Percentiles rank a stretch among this genome's conserved stretches.
phyloP scores from a whole-genome alignment of 1,140 invertebrate genomes.

The Drosophila bipectinata region DNA sequence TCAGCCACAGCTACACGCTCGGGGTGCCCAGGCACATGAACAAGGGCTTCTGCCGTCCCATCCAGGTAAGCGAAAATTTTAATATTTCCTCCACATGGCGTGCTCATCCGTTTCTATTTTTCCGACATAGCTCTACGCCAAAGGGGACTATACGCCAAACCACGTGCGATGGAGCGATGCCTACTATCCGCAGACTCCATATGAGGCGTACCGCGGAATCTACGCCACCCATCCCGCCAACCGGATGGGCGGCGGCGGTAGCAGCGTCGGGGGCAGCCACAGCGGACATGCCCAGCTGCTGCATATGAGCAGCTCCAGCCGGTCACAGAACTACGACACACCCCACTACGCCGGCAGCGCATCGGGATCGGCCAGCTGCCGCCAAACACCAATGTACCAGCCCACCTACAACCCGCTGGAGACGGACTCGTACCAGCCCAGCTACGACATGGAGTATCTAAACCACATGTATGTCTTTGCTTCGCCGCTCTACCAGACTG shows the following conservation, averaged over 20 bases:
- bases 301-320: slow-evolving; percentile 69
- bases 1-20: slow-evolving; percentile 93
- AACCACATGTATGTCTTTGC: slow-evolving; percentile 83
- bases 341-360: slow-evolving; percentile 79
- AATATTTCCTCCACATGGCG: too few species aligned
- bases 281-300: slow-evolving; percentile 56
- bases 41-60: slow-evolving; percentile 95
- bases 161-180: slow-evolving; percentile 83
- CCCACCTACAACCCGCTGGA: slow-evolving; percentile 83
- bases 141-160: slow-evolving; percentile 83
- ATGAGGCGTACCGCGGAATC: slow-evolving; percentile 81
- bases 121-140: slow-evolving; percentile 69
- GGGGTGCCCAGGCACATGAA: slow-evolving; percentile 92
- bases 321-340: slow-evolving; percentile 80
- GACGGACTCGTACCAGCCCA: slow-evolving; percentile 82
- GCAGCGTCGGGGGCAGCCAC: slow-evolving; percentile 64
- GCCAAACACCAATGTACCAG: slow-evolving; percentile 81
- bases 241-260: slow-evolving; percentile 58
- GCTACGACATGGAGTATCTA: slow-evolving; percentile 81
- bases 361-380: slow-evolving; percentile 78
- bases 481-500: slow-evolving; percentile 81
- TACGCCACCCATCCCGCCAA: slow-evolving; percentile 77
- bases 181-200: slow-evolving; percentile 82
- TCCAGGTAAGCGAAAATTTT: slow-evolving; percentile 80
- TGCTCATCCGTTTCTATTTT: slow-evolving; percentile 1